These are phyloP conservation scores for Vombatus ursinus DNA, from an alignment of 2,113 vertebrate genomes.

Conservation along the genomic window DNA sequence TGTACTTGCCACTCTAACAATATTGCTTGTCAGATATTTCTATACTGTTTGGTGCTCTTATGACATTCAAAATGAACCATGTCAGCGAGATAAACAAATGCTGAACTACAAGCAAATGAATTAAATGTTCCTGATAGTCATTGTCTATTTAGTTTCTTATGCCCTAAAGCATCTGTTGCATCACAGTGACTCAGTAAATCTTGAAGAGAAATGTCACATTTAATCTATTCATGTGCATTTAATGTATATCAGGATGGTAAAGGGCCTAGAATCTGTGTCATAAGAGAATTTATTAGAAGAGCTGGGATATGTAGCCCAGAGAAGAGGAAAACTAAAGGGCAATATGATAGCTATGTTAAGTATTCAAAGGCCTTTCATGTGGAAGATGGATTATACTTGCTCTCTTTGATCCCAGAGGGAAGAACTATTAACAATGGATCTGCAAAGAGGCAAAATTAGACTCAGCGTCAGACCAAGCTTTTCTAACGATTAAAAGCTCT, in stretches of 20 bases:
- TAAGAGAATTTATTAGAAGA: background rate
- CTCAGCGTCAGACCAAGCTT: background rate
- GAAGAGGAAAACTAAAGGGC: background rate
- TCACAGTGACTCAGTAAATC: background rate
- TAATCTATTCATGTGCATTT: background rate
- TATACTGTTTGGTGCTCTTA: slow-evolving; percentile 22
- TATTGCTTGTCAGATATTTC: slow-evolving; percentile 35
- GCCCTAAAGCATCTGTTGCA: background rate
- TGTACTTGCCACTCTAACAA: slow-evolving; percentile 4
- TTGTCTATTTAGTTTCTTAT: background rate
- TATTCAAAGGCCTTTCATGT: background rate
- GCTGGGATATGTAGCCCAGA: background rate
- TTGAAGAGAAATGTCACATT: background rate
- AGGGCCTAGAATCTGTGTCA: background rate
- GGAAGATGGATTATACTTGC: background rate
- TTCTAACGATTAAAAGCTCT: background rate
- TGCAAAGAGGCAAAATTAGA: background rate
- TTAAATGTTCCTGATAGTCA: slow-evolving; percentile 20
- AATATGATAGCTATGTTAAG: background rate
- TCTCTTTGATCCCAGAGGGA: background rate
- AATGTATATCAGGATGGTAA: background rate
- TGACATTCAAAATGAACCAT: slow-evolving; percentile 49
- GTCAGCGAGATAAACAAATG: slow-evolving; percentile 45
- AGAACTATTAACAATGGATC: background rate
- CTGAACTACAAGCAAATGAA: slow-evolving; percentile 38